Evolutionary conservation across 2,888 invertebrate species (phyloP).

Genomic region (Noctuana brunneofusca): DNA sequence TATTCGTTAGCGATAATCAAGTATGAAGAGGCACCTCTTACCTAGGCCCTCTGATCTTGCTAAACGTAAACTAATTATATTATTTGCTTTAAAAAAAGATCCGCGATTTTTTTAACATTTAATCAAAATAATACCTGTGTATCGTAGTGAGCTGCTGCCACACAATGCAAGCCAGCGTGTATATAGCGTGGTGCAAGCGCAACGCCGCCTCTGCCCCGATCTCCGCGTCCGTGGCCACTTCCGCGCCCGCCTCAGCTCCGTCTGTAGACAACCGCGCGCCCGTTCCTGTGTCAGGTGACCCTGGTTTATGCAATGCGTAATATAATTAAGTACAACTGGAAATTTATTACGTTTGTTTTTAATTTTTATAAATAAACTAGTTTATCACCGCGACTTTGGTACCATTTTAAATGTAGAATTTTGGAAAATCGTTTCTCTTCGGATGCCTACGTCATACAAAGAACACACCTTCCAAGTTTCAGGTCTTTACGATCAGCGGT

Average conservation of each 20-base stretch:
- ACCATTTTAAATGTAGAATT: no score
- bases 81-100: no score
- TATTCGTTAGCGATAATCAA: no score
- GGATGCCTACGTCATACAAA: no score
- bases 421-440: no score
- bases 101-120: no score
- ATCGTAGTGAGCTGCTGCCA: constrained; percentile 95
- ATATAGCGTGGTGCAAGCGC: constrained; percentile 92
- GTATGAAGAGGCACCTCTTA: no score
- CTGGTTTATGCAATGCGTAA: background rate
- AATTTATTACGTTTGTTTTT: background rate
- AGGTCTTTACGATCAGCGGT: no score
- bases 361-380: background rate
- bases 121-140: constrained; percentile 88
- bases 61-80: no score
- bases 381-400: no score
- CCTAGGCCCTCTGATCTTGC: no score
- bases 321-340: background rate
- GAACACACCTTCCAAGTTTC: no score
- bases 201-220: constrained; percentile 85
- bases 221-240: constrained; percentile 26
- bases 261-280: constrained; percentile 37
- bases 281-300: background rate
- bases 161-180: constrained; percentile 93
- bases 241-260: constrained; percentile 29